A percentile compares a stretch with the other conserved stretches of the same genome.
Conservation (phyloP, 1,140 invertebrate species). For the Rhopalosiphum maidis region DNA sequence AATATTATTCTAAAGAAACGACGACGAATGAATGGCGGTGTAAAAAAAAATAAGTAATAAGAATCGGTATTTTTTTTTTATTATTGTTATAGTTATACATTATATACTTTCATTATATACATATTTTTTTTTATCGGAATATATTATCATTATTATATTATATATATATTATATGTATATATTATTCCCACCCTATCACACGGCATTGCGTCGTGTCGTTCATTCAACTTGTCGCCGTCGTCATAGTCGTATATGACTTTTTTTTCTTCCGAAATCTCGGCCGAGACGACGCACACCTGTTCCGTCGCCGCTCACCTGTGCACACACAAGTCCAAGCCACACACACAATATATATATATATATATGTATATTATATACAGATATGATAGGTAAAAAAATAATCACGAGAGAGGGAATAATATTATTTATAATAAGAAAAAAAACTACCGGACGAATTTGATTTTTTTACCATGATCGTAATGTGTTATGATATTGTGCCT, state of each 20-base stretch:
- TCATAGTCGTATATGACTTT: not conserved
- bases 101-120: not conserved
- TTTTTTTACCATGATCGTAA: not conserved
- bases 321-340: not conserved
- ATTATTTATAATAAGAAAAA: not conserved
- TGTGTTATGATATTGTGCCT: not conserved
- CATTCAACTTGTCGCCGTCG: not conserved
- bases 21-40: not conserved
- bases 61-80: conserved; percentile 37
- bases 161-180: not conserved
- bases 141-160: conserved; percentile 23
- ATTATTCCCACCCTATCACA: conserved; percentile 9
- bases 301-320: not conserved
- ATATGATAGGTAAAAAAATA: conserved; percentile 13
- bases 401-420: not conserved
- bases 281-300: conserved; percentile 23
- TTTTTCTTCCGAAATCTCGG: conserved; percentile 40
- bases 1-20: conserved; percentile 35
- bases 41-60: conserved; percentile 34
- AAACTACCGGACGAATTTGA: conserved; percentile 33
- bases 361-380: not conserved
- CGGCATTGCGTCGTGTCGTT: not conserved
- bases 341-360: not conserved
- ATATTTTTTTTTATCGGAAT: conserved; percentile 39
- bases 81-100: conserved; percentile 33